Percentiles rank a stretch among this genome's conserved stretches.
These are phyloP conservation scores for Miltochrista miniata DNA, from an alignment of 2,888 invertebrate species.

Conservation along the genomic window DNA sequence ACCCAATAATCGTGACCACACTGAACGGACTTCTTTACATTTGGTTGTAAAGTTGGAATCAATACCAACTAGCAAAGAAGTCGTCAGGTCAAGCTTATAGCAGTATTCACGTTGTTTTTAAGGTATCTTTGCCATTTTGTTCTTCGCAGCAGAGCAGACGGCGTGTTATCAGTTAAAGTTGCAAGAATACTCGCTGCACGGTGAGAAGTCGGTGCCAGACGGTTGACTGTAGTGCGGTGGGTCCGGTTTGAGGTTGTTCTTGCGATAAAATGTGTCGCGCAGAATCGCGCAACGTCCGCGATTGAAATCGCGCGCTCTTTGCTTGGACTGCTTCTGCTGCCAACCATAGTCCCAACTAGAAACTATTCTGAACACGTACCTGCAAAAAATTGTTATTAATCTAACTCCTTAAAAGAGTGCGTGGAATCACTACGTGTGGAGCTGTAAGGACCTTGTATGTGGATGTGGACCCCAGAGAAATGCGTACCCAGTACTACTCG, in stretches of 20 bases:
- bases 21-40: no score
- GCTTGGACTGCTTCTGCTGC: conserved; percentile 74
- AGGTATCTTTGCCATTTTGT: no score
- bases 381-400: conserved; percentile 21
- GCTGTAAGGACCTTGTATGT: no score
- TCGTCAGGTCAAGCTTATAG: no score
- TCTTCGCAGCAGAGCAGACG: neutral
- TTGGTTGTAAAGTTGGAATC: no score
- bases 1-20: no score
- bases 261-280: conserved; percentile 82
- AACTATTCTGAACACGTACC: conserved; percentile 78
- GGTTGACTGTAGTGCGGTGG: conserved; percentile 81
- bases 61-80: no score
- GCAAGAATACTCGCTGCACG: conserved; percentile 73
- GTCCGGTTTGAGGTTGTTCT: conserved; percentile 80
- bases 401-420: neutral
- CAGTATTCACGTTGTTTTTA: no score
- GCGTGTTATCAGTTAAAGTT: conserved; percentile 35
- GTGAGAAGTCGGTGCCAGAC: conserved; percentile 60
- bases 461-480: no score
- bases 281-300: conserved; percentile 79
- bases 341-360: conserved; percentile 84
- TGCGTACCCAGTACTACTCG: no score
- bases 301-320: conserved; percentile 63
- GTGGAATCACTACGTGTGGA: no score